These are phyloP conservation scores for Synodontis membranacea DNA, from an alignment of 2,113 vertebrate species.

Conservation along the genomic window DNA sequence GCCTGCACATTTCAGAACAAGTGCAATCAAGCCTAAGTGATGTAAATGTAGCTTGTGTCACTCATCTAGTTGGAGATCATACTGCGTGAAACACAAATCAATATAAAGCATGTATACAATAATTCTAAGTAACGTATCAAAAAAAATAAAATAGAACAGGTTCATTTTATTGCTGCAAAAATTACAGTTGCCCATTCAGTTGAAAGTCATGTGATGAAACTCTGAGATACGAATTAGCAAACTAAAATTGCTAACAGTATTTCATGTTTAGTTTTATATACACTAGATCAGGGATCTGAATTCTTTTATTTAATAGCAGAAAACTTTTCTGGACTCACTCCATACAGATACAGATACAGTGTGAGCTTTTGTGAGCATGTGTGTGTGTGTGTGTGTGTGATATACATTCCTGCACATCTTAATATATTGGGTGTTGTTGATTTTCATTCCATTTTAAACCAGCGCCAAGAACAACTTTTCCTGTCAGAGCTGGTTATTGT, in stretches of 20 bases:
- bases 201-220: neutral
- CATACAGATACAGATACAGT: neutral
- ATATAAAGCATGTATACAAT: neutral
- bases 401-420: slow-evolving; percentile 19
- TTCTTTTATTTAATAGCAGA: neutral
- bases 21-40: neutral
- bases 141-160: neutral
- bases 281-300: neutral
- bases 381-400: slow-evolving; percentile 14
- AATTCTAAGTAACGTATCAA: neutral
- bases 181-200: neutral
- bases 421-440: slow-evolving; percentile 34
- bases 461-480: slow-evolving; percentile 66
- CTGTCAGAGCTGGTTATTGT: slow-evolving; percentile 67
- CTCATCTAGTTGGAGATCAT: neutral
- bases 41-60: slow-evolving; percentile 17
- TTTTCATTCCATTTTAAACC: slow-evolving; percentile 67
- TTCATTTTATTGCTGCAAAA: neutral
- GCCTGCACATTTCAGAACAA: neutral
- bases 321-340: neutral
- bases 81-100: neutral
- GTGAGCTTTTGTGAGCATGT: neutral
- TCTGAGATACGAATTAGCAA: neutral
- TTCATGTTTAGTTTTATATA: neutral
- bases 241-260: neutral